These are phyloP conservation scores for Cygnus olor DNA, from an alignment of 2,797 vertebrate genomes.

Conservation along the genomic window DNA sequence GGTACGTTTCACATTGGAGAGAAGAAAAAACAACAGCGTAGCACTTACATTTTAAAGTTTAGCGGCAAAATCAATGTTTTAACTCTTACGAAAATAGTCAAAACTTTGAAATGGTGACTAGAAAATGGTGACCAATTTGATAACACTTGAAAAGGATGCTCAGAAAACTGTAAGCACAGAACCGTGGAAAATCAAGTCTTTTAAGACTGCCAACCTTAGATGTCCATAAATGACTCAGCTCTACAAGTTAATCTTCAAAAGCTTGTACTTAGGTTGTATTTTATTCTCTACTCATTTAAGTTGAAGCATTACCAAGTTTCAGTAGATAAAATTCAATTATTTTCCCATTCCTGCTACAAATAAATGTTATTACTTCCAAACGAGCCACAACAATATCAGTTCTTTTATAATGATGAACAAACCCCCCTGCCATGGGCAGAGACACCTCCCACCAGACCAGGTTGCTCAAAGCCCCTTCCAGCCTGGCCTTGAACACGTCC, in stretches of 20 bases:
- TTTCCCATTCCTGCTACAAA: not conserved
- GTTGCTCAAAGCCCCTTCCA: too few species aligned
- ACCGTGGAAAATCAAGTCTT: not conserved
- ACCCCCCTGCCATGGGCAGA: too few species aligned
- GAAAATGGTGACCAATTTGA: not conserved
- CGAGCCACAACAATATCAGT: not conserved
- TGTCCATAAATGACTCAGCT: not conserved
- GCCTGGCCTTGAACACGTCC: too few species aligned
- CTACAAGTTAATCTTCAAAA: not conserved
- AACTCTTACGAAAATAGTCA: not conserved
- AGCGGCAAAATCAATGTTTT: not conserved
- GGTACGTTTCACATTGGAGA: not conserved
- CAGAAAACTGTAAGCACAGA: not conserved
- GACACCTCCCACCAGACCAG: too few species aligned
- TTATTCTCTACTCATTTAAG: not conserved
- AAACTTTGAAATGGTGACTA: not conserved
- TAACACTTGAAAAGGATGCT: rapidly evolving
- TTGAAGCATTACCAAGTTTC: not conserved
- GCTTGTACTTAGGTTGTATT: not conserved
- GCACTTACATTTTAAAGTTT: not conserved
- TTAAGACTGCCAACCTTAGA: not conserved
- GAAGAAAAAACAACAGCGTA: not conserved
- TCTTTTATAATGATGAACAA: not conserved
- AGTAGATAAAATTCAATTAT: not conserved
- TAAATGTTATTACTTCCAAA: not conserved